A percentile compares a stretch with the other conserved stretches of the same genome.
Conservation (phyloP, 2,113 vertebrate genomes). For the Rhea pennata region DNA sequence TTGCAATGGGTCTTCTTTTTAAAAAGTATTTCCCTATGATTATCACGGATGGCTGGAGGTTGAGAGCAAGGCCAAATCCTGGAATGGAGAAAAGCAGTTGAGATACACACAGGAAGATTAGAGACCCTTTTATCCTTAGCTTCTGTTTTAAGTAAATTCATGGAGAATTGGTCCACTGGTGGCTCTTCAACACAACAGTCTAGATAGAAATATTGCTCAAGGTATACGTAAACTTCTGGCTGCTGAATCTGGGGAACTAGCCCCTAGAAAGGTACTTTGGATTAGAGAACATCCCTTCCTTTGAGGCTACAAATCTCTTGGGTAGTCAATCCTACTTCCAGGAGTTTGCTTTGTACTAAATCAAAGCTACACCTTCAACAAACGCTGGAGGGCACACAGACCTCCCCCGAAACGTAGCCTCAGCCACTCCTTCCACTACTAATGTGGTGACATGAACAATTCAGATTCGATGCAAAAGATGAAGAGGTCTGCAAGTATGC, state of each 20-base stretch:
- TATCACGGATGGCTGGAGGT: slow-evolving; percentile 87
- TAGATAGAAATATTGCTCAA: background rate
- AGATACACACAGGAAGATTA: background rate
- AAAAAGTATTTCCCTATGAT: slow-evolving; percentile 87
- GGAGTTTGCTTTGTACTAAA: background rate
- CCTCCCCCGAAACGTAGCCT: background rate
- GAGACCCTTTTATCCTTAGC: background rate
- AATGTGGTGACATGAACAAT: background rate
- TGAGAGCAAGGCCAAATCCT: slow-evolving; percentile 85
- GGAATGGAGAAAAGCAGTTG: background rate
- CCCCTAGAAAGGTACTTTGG: background rate
- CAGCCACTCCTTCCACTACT: background rate
- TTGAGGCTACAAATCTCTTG: background rate
- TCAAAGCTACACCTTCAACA: rapidly evolving
- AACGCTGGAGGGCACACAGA: background rate
- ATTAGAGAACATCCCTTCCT: rapidly evolving
- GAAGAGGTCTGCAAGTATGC: slow-evolving; percentile 14
- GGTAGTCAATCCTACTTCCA: background rate
- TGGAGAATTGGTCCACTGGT: background rate
- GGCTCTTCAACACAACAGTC: background rate
- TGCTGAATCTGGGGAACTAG: background rate
- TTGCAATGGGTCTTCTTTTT: slow-evolving; percentile 80
- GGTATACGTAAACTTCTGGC: background rate
- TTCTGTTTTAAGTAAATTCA: background rate
- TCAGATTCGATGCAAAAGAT: background rate